Percentiles rank a stretch among this genome's conserved stretches.
phyloP scores from a whole-genome alignment of 2,113 vertebrate genomes.

The Petrocephalus zakoni region DNA sequence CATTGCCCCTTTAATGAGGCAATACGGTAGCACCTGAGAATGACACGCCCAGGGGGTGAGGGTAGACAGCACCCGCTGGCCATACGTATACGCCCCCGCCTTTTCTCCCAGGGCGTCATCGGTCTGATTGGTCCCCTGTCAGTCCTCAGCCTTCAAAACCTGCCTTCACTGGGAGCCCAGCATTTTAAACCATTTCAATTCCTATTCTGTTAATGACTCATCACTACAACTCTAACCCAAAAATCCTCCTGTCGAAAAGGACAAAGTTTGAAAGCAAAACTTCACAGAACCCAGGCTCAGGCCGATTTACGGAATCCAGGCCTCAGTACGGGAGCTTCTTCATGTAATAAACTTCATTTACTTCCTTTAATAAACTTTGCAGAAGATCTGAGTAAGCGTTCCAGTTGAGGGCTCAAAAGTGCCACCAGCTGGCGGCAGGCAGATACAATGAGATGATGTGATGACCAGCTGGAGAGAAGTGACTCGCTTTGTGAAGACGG shows the following conservation, averaged over 20 bases:
- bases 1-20: not conserved
- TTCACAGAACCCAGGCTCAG: not conserved
- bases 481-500: not conserved
- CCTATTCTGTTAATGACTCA: not conserved
- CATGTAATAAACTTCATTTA: no score
- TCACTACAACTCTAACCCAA: not conserved
- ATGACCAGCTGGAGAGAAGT: not conserved
- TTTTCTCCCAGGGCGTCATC: not conserved
- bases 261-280: not conserved
- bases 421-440: not conserved
- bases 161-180: not conserved
- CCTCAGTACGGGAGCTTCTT: not conserved
- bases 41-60: not conserved
- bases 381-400: not conserved
- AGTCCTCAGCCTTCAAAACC: not conserved
- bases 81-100: not conserved
- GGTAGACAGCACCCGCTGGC: not conserved
- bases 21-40: conserved; percentile 7
- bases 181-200: not conserved
- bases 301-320: not conserved
- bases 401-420: not conserved
- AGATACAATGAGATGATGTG: not conserved
- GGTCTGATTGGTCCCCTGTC: not conserved
- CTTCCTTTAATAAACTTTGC: not conserved
- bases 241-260: not conserved